A percentile compares a stretch with the other conserved stretches of the same genome.
phyloP scores from a whole-genome alignment of 2,113 vertebrate genomes.

The Asarcornis scutulata region DNA sequence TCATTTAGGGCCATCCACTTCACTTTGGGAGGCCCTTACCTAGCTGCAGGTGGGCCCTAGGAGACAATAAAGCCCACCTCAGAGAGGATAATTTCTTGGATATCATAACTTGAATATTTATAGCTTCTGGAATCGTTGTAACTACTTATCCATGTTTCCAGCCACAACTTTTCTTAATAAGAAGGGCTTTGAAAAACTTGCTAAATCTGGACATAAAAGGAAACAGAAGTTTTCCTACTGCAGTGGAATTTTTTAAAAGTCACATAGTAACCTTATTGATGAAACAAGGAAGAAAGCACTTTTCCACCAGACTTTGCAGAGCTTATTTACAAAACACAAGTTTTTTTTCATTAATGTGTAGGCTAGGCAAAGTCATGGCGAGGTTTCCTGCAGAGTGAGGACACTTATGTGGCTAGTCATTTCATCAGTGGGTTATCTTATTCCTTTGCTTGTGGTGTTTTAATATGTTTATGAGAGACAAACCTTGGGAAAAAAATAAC shows the following conservation, averaged over 20 bases:
- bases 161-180: constrained; percentile 82
- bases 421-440: constrained; percentile 46
- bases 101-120: constrained; percentile 79
- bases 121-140: constrained; percentile 77
- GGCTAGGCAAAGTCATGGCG: constrained; percentile 7
- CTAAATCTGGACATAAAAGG: constrained; percentile 83
- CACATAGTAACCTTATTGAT: constrained; percentile 83
- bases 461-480: constrained; percentile 19
- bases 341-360: constrained; percentile 67
- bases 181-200: constrained; percentile 83
- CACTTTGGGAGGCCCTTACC: constrained; percentile 73
- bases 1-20: constrained; percentile 81
- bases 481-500: not conserved
- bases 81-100: constrained; percentile 77
- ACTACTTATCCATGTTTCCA: constrained; percentile 81
- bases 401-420: not conserved
- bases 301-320: constrained; percentile 77
- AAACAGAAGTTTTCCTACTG: constrained; percentile 81
- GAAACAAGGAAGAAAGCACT: constrained; percentile 82
- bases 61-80: constrained; percentile 79
- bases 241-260: constrained; percentile 82
- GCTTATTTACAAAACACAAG: constrained; percentile 78
- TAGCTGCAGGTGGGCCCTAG: constrained; percentile 75
- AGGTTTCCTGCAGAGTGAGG: constrained; percentile 57
- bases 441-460: constrained; percentile 3